phyloP scores from a whole-genome alignment of 2,888 invertebrate species.

The Scrobipalpa costella region DNA sequence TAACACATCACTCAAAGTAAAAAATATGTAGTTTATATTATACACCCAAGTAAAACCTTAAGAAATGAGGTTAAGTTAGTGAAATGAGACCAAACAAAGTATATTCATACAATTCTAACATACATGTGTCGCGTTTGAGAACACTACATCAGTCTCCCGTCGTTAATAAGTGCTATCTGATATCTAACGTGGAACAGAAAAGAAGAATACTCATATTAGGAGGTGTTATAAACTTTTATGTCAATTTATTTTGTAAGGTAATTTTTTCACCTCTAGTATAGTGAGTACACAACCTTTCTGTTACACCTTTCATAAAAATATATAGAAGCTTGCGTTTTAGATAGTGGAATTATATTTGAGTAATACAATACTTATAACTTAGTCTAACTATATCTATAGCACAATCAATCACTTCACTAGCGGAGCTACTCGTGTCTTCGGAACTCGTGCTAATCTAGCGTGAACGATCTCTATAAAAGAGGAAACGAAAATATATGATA shows the following conservation, averaged over 20 bases:
- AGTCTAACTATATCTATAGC: conserved; percentile 51
- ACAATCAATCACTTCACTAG: conserved; percentile 59
- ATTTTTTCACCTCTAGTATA: not conserved
- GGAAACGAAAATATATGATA: conserved; percentile 55
- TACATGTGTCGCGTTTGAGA: not conserved
- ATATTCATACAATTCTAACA: conserved; percentile 11
- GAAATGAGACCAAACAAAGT: conserved; percentile 29
- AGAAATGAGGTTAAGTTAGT: conserved; percentile 30
- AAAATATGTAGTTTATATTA: conserved; percentile 18
- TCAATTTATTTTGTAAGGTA: too few species aligned
- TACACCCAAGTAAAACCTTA: not conserved
- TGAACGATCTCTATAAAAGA: conserved; percentile 79
- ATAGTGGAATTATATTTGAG: not conserved
- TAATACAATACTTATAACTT: conserved; percentile 48
- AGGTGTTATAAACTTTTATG: not conserved
- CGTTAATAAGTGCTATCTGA: not conserved
- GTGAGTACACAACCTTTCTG: not conserved
- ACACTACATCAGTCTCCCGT: not conserved
- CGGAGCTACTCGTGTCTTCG: conserved; percentile 73
- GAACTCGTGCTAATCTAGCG: conserved; percentile 77
- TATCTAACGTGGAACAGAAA: not conserved
- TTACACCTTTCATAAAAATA: conserved; percentile 40
- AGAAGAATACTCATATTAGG: not conserved
- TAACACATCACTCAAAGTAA: conserved; percentile 29
- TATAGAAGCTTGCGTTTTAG: conserved; percentile 35